Conservation (phyloP, 2,888 invertebrate genomes). For the Microctonus brassicae region DNA sequence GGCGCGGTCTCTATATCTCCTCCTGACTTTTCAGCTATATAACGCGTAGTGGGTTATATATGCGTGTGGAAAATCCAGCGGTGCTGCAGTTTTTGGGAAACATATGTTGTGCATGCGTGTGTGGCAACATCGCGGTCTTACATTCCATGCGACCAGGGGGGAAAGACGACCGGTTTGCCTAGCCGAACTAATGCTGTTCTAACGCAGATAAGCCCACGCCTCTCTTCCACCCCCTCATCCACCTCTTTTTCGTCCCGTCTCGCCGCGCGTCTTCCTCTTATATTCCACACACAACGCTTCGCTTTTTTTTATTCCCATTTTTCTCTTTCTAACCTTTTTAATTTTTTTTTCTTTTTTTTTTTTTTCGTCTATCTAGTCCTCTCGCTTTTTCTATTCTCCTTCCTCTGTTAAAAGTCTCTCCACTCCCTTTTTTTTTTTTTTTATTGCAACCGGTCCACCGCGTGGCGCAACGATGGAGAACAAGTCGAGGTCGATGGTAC, state of each 20-base stretch:
- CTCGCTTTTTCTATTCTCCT: constrained; percentile 13
- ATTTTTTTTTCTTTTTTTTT: constrained; percentile 16
- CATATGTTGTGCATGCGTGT: constrained; percentile 48
- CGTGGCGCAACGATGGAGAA: constrained; percentile 37
- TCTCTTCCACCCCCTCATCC: constrained; percentile 25
- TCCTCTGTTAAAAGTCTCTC: constrained; percentile 16
- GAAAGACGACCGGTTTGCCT: constrained; percentile 44
- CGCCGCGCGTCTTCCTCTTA: constrained; percentile 26
- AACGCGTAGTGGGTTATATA: not conserved
- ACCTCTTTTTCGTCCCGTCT: constrained; percentile 27
- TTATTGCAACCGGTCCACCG: constrained; percentile 47
- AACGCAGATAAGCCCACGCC: constrained; percentile 47
- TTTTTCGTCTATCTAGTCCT: not conserved
- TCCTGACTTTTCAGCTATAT: not conserved
- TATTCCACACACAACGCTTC: constrained; percentile 14
- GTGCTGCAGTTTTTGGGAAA: constrained; percentile 32
- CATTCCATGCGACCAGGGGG: constrained; percentile 46
- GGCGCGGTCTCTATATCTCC: constrained; percentile 18
- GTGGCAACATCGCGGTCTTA: constrained; percentile 50
- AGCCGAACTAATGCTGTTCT: constrained; percentile 42
- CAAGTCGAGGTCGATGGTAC: constrained; percentile 27
- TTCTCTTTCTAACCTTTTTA: constrained; percentile 34
- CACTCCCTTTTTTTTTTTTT: constrained; percentile 33
- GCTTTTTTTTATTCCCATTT: constrained; percentile 18
- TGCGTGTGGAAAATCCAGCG: constrained; percentile 25